Base-by-base conservation (phyloP, 2,797 vertebrate species). In the Chelidonichthys spinosus region DNA sequence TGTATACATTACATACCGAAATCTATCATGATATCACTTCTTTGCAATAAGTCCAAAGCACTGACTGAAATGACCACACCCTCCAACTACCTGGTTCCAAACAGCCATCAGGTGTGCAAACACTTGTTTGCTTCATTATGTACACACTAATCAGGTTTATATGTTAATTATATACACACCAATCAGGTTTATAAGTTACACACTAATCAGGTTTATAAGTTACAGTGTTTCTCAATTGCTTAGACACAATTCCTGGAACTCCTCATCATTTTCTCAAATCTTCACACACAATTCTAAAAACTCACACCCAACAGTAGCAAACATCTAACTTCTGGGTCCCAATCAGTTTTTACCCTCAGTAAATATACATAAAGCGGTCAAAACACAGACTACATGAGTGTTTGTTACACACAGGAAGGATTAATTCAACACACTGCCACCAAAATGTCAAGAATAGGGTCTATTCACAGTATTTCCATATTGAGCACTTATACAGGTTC, bases 281-380 rank as follows among this genome's bases (percentile, higher is more conserved):
- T 15, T 62, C 60, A 62, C 60, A 62, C 25, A 46, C 42, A 46
- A 15, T 62, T 62, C 35, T 62, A 46, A 62, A 62, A 62, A 33
- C 42, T 62, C 25, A 33, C 60, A 62, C 42, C n/a, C 42, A 62
- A 43, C 25, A 11, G 42, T 44, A 14, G n/a, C 60, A 46, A 62
- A 44, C 42, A 62, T 17, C 42, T 46, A 35, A 62, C 43, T 46
- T 62, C 60, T 62, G 60, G 60, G 32, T 49, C 14, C 56, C 43
- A 44, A 59, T 25, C 25, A 25, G 5, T 59, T 11, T 44, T 44
- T 44, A 14, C 43, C 43, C 11, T 59, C 15, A 58, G 10, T 18
- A 37, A 47, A 59, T 4, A n/a, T 17, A 59, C 56, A 59, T 4
- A 25, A 25, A 25, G 36, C 56, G 17, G 17, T 39, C 17, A 59